Base-by-base conservation (phyloP, 2,113 vertebrate genomes). In the Beaufortia kweichowensis region DNA sequence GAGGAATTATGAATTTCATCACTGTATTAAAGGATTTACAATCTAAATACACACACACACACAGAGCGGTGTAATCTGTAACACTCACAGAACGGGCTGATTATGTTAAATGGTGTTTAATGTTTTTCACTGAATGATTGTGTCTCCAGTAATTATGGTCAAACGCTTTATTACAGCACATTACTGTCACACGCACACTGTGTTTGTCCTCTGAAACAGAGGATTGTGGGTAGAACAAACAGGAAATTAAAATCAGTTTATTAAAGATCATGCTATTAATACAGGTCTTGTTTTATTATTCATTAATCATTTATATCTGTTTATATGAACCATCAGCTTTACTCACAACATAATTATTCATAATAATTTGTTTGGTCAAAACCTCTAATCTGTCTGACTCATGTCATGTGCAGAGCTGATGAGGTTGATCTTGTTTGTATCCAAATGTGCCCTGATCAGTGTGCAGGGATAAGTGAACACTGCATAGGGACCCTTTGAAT, bases 91-190 rank as follows among this genome's bases (percentile, higher is more conserved):
- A 46, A 43, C 14, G 57, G n/a, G 26, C 71, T 74, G 57, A 74
- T 74, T 74, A 61, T 74, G 39, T 74, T 74, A 61, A 74, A 61
- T 26, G 26, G 15, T 74, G 26, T 74, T 74, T 74, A 74, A 74
- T 74, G 71, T 56, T 60, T 61, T 74, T 24, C 39, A 61, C 26
- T 17, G 35, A 74, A 61, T 61, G 71, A 61, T 62, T 74, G 12
- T 17, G 19, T 61, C 70, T 74, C 24, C 24, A 61, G 71, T 46
- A 61, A 74, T 61, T 74, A 74, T 9, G 39, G 56, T 61, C 71
- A 62, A 61, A 48, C 24, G 35, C 24, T 74, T 74, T 74, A 43
- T 61, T 74, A 74, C 19, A 29, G 60, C 55, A 69, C 56, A 60
- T 67, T 56, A 64, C 48, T 26, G 29, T 35, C 48, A 21, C 67